phyloP scores from a whole-genome alignment of 1,140 invertebrate genomes.

The Drosophila tropicalis region DNA sequence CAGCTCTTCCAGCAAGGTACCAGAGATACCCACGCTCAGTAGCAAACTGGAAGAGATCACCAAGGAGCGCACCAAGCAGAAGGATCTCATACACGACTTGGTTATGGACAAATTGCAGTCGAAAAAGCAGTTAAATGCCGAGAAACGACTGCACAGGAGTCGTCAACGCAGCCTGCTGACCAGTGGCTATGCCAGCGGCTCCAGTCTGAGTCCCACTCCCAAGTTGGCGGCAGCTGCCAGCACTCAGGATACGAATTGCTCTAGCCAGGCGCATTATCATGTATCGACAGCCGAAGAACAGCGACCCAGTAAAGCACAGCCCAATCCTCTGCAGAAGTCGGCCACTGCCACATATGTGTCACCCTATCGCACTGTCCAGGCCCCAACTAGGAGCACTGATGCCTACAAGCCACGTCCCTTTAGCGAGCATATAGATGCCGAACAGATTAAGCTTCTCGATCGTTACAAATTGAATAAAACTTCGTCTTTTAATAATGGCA shows the following conservation, averaged over 20 bases:
- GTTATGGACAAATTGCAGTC: constrained; percentile 90
- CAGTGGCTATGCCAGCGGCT: constrained; percentile 71
- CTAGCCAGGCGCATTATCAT: constrained; percentile 77
- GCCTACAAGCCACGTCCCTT: constrained; percentile 73
- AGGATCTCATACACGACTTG: constrained; percentile 89
- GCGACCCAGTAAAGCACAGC: constrained; percentile 23
- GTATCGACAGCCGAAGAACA: constrained; percentile 55
- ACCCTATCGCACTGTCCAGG: constrained; percentile 62
- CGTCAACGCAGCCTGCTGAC: constrained; percentile 76
- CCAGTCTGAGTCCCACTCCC: constrained; percentile 74
- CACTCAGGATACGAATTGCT: constrained; percentile 69
- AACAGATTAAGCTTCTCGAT: constrained; percentile 50
- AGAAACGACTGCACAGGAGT: constrained; percentile 84
- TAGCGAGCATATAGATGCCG: constrained; percentile 68
- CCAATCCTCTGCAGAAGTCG: constrained; percentile 65
- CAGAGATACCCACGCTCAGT: constrained; percentile 73
- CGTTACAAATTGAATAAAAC: constrained; percentile 75
- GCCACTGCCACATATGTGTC: constrained; percentile 70
- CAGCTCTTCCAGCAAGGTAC: constrained; percentile 69
- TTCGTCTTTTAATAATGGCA: constrained; percentile 64
- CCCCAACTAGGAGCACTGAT: constrained; percentile 42
- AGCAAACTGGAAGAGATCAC: constrained; percentile 86
- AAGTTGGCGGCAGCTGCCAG: constrained; percentile 68
- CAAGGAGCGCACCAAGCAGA: constrained; percentile 88
- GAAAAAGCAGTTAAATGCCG: constrained; percentile 87